A percentile compares a stretch with the other conserved stretches of the same genome.
Evolutionary conservation across 92 coral and sea anemone species (phyloP).

Genomic region (Virgularia gustaviana): DNA sequence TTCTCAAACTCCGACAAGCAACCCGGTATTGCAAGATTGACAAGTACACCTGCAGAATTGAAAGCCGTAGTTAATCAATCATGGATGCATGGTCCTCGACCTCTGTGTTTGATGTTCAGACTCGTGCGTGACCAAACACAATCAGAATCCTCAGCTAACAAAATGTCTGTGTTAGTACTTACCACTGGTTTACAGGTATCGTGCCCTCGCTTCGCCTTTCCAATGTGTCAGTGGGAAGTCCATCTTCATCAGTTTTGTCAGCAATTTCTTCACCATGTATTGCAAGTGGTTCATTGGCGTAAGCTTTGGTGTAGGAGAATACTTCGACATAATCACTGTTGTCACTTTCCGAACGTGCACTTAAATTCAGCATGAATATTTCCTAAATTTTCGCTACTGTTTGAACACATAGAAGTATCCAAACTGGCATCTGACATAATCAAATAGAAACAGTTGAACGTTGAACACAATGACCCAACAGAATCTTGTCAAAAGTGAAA

Average conservation of each 20-base stretch:
- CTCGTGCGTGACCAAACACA: not conserved
- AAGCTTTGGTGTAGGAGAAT: not conserved
- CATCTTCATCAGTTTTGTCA: not conserved
- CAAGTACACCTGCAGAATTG: not conserved
- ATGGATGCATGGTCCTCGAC: not conserved
- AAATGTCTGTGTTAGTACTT: not conserved
- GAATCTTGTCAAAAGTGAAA: no score
- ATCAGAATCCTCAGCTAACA: not conserved
- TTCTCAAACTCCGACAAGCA: slow-evolving; percentile 1
- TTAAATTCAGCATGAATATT: not conserved
- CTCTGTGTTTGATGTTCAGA: not conserved
- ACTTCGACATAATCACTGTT: not conserved
- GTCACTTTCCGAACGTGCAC: not conserved
- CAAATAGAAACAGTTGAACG: no score
- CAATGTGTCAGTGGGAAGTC: not conserved
- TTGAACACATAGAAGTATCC: no score
- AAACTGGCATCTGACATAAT: no score
- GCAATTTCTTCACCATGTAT: not conserved
- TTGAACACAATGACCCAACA: no score
- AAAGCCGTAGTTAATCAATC: not conserved
- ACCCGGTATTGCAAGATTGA: not conserved
- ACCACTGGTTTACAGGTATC: slow-evolving; percentile 13
- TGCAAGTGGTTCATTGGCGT: slow-evolving; percentile 14
- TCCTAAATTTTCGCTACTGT: not conserved
- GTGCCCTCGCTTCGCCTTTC: slow-evolving; percentile 1